Evolutionary conservation across 2,888 invertebrate species (phyloP), one percentile per base, ranked within the genome.

Genomic region (Noctua pronuba): DNA sequence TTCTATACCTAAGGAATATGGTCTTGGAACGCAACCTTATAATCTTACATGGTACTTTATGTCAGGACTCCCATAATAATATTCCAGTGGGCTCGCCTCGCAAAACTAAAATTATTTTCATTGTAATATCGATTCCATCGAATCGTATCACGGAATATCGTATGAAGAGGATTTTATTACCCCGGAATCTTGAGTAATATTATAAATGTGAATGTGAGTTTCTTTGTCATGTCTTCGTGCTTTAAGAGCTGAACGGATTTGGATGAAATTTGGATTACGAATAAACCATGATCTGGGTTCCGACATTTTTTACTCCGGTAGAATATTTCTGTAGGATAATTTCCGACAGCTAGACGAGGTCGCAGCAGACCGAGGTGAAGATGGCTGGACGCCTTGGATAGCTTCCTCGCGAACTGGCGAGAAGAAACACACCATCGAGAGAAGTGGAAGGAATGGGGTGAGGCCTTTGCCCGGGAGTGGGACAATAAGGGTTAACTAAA

Each of bases 141-240:
- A 73, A 80, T 76, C 70, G 81, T 77, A 83, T 77, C 83, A 76
- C 71, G 75, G 58, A 75, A 77, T 75, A 83, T 81, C 64, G 73
- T 85, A 78, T 72, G 68, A 82, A 80, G 69, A 72, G 58, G 76
- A 70, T 86, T 87, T 84, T 84, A 84, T 74, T 82, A 69, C 62
- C 2, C 24, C 8, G 41, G n/a, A n/a, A 65, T 65, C 41, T 16
- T 65, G n/a, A 38, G 38, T n/a, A 41, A 65, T n/a, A 7, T 64
- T 64, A 38, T n/a, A n/a, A 41, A 65, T 41, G 41, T 65, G 41
- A 41, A 65, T 16, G 65, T 65, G 16, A 65, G n/a, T 41, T 65
- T 41, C 16, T 65, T 65, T 65, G 65, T 16, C 16, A 65, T 3
- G 38, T 16, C 24, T 65, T 65, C 1, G 4, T 41, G 7, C 8